These are phyloP conservation scores for Podargus strigoides DNA, from an alignment of 2,797 vertebrate genomes.

Conservation along the genomic window DNA sequence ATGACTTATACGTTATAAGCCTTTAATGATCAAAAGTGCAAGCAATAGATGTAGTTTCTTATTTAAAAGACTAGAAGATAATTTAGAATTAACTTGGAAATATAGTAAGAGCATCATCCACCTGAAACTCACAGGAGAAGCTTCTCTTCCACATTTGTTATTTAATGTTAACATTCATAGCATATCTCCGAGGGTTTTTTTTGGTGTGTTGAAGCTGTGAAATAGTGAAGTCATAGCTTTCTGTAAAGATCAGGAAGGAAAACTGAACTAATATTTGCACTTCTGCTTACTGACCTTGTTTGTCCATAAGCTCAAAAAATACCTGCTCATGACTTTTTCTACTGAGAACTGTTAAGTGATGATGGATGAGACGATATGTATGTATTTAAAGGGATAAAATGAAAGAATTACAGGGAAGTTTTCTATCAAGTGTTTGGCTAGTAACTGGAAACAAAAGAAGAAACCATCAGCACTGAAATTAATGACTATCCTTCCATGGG, in stretches of 20 bases:
- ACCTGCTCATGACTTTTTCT: neutral
- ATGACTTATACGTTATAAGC: neutral
- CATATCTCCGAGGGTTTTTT: neutral
- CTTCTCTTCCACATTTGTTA: neutral
- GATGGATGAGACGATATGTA: neutral
- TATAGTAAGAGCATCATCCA: neutral
- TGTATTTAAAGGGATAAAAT: neutral
- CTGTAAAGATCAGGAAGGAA: neutral
- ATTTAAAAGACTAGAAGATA: neutral
- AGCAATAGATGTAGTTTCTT: neutral
- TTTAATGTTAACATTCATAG: neutral
- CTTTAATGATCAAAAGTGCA: neutral
- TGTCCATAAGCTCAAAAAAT: neutral
- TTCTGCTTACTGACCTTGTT: neutral
- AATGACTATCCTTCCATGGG: neutral
- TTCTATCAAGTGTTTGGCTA: neutral
- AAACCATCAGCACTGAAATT: neutral
- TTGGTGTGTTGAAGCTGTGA: neutral
- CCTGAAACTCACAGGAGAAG: neutral
- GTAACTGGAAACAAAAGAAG: neutral
- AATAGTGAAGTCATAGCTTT: neutral
- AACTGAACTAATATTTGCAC: neutral
- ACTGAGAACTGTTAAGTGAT: neutral
- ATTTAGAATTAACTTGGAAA: constrained; percentile 6
- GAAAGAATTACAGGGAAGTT: neutral